Base-by-base conservation (phyloP, 30 jellyfish, hydroid and myxozoan species). In the Aurelia sp. region DNA sequence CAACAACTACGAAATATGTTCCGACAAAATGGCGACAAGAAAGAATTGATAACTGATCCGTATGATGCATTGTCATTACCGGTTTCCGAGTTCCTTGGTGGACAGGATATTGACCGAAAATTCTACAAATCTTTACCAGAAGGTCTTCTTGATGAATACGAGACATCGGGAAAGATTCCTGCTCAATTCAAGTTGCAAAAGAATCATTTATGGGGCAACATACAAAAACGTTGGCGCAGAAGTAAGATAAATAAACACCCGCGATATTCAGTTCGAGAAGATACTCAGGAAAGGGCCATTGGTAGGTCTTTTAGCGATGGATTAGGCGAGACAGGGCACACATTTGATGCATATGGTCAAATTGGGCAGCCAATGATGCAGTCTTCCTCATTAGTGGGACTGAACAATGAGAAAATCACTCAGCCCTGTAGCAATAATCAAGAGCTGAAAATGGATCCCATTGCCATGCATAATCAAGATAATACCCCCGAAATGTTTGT, bases 271-370 rank as follows among this genome's bases (percentile, higher is more conserved):
- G 80, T 55, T 70, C 80, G 60, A 37, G 74, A 64, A 37, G 74
- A 65, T 41, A 3, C 30, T 48, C 57, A 64, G 30, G 65, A 57
- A 41, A 61, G 62, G 12, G 86, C 86, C 22, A 77, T 57, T 13
- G 76, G 60, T 16, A 66, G 89, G 66, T 74, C 95, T 3, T 20
- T 77, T n/a, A 60, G 71, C 20, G 80, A 51, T 21, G 72, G 82
- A 41, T 31, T 71, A 18, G 96, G 89, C 4, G 96, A 87, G 22
- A 76, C 87, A 12, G 87, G 90, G 9, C 47, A 77, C 51, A 61
- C 94, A 1, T 89, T 64, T 50, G 97, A 89, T 61, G 97, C 97
- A 5, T 89, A 89, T 30, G 97, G 97, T 15, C 72, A 80, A 65
- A 89, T 89, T 16, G 97, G 97, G 30, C 88, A 81, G 63, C 73